These are phyloP conservation scores for Xanthia togata DNA, from an alignment of 2,888 invertebrate genomes.

Conservation along the genomic window DNA sequence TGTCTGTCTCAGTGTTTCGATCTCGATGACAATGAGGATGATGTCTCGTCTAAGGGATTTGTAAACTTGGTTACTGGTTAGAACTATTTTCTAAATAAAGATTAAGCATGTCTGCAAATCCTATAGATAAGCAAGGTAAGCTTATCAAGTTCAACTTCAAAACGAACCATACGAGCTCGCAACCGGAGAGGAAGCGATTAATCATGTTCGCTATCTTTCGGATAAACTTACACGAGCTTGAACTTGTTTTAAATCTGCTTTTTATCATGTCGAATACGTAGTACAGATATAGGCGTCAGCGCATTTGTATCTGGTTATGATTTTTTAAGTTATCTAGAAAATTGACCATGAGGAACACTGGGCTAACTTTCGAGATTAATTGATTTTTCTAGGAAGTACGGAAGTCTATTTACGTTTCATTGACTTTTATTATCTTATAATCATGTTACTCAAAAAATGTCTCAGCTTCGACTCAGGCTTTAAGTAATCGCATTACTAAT, in stretches of 20 bases:
- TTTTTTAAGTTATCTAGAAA: not conserved
- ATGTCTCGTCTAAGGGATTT: not conserved
- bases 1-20: not conserved
- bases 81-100: constrained; percentile 3
- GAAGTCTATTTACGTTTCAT: not conserved
- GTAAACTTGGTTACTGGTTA: not conserved
- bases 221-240: constrained; percentile 67
- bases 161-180: constrained; percentile 25
- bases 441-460: not conserved
- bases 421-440: not conserved
- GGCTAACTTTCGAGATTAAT: not conserved
- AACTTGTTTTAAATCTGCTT: constrained; percentile 68
- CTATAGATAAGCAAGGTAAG: not conserved
- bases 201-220: constrained; percentile 76
- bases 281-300: not conserved
- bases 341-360: not conserved
- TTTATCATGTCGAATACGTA: constrained; percentile 19
- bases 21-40: not conserved
- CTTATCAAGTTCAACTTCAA: constrained; percentile 21
- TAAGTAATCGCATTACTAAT: constrained; percentile 43
- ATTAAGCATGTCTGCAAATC: not conserved
- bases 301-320: not conserved
- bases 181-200: constrained; percentile 72
- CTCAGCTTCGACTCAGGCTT: not conserved
- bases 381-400: not conserved